Evolutionary conservation across 2,888 invertebrate species (phyloP), one percentile per base, ranked within the genome.

Genomic region (Drosophila testacea): DNA sequence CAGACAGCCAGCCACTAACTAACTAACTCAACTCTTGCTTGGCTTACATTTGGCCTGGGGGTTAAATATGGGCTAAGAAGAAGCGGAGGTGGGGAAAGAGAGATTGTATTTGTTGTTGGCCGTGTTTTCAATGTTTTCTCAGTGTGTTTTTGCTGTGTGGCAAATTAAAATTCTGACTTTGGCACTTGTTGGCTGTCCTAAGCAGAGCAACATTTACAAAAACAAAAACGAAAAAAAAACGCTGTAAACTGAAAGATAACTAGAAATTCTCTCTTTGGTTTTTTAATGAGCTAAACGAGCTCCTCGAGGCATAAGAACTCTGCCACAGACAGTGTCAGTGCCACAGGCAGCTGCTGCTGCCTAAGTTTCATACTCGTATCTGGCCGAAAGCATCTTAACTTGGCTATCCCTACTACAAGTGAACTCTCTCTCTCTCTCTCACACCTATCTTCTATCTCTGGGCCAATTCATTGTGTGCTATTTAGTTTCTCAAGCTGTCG

Each of bases 141-240:
- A 44, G 71, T 61, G 13, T 44, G 50, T 56, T 51, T 63, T 51
- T 62, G 27, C 42, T n/a, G 54, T 76, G 46, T 50, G 67, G 56
- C 56, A 87, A 81, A 89, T 83, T 76, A 89, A 89, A 83, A 89
- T 73, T 73, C 79, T 83, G 79, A 79, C 83, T 89, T 84, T 87
- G 73, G 85, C 83, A 83, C 83, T 89, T 87, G 83, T 83, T 73
- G 83, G 87, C 57, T 56, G 42, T 52, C 46, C 48, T 41, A 41
- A 41, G 27, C 50, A 59, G 36, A 41, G 36, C 52, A 42, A 48
- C 32, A 32, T 32, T 32, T 32, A 9, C 32, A 32, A 32, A 30
- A 30, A 30, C 30, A 48, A 32, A 44, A 6, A 52, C 16, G 16
- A 42, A 54, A 44, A 36, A 5, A 54, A 22, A 56, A 22, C 22